A percentile compares a stretch with the other conserved stretches of the same genome.
Evolutionary conservation across 2,888 invertebrate species (phyloP).

Genomic region (Macaria liturata): DNA sequence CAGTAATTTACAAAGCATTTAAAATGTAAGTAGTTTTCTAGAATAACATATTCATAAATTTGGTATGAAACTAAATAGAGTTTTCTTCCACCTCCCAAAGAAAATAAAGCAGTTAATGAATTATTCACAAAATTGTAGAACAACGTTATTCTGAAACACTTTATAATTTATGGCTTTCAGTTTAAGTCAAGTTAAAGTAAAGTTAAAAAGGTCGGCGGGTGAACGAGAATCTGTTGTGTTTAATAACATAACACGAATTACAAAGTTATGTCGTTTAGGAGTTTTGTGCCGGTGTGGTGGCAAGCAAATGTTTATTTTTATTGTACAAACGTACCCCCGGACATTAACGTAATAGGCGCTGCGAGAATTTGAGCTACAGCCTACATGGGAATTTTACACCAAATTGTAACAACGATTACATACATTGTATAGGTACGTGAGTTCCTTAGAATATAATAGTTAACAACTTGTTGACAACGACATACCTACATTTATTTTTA

Average conservation of each 20-base stretch:
- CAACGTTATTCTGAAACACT: neutral
- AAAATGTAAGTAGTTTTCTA: too few relatives aligned
- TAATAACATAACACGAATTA: conserved; percentile 61
- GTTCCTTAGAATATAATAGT: too few relatives aligned
- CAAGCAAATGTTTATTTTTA: conserved; percentile 73
- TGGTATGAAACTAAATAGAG: too few relatives aligned
- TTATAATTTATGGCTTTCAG: conserved; percentile 9
- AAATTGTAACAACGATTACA: conserved; percentile 21
- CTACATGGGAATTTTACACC: conserved; percentile 45
- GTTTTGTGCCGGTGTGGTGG: conserved; percentile 55
- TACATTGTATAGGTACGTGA: too few relatives aligned
- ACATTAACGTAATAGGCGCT: conserved; percentile 71
- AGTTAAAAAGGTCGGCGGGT: conserved; percentile 13
- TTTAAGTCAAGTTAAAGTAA: conserved; percentile 9
- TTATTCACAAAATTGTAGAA: neutral
- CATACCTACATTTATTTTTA: too few relatives aligned
- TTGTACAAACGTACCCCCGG: conserved; percentile 66
- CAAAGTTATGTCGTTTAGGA: conserved; percentile 64
- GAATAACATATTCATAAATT: too few relatives aligned
- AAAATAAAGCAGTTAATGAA: too few relatives aligned
- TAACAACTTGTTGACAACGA: too few relatives aligned
- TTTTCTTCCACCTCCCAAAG: too few relatives aligned
- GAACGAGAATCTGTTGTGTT: conserved; percentile 48
- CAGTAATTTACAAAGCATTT: too few relatives aligned
- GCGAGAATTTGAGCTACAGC: conserved; percentile 61